Evolutionary conservation across 2,797 vertebrate genomes (phyloP), one percentile per base, ranked within the genome.

Genomic region (Danio aesculapii): DNA sequence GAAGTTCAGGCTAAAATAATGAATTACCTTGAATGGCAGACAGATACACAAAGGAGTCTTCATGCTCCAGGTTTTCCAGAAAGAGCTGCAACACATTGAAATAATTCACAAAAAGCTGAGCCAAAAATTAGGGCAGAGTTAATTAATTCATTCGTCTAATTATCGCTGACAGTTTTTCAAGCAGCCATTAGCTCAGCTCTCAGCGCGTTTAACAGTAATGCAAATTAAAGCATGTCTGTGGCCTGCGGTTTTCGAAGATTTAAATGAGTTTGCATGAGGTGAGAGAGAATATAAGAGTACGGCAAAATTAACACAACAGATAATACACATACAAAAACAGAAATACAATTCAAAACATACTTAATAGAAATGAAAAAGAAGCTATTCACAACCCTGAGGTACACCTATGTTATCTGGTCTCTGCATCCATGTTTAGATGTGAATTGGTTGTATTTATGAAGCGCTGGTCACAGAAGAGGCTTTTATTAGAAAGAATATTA

Each of bases 31-130:
- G 97, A 90, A 99, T 97, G 21, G 98, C 97, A 7, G 98, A 98
- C 77, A 99, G 94, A 90, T 99, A 99, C 63, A 99, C 88, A 58
- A 99, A 99, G 3, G 97, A 90, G 2, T 99, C 98, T 58, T 96
- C 95, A 0, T 99, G 96, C 73, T 97, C 95, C 91, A 99, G 4
- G 47, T 96, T 98, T 88, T 98, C 96, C 84, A 98, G 88, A 87
- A 98, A 98, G 76, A 98, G 91, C 98, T 99, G 89, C 7, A 86
- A 90, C 44, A 86, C 86, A 83, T 77, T 91, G 0, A 80, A 59
- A 12, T 41, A 44, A 74, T 71, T 81, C 79, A 84, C 70, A 67
- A 55, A 77, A 87, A 83, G 76, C 53, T 8, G n/a, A 55, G 59
- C 13, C 79, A 53, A 69, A 79, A 75, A 50, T 53, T 11, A 62